phyloP scores from a whole-genome alignment of 1,140 invertebrate genomes.

The Nixonia krombeini region DNA sequence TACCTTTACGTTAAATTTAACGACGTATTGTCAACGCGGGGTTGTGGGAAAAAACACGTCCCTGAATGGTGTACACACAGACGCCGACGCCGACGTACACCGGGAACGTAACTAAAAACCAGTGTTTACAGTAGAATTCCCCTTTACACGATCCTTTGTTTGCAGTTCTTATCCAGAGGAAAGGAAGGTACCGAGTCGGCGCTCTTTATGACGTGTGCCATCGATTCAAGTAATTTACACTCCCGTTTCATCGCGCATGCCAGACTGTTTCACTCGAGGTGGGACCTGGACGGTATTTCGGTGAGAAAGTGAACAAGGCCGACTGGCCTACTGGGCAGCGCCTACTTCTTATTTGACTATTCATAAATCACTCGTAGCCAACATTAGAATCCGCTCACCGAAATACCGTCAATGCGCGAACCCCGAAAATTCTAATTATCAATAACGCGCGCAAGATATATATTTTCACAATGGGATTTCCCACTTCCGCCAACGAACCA shows the following conservation, averaged over 20 bases:
- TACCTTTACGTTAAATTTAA: too few species aligned
- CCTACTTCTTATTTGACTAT: conserved; percentile 55
- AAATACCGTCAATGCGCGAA: conserved; percentile 20
- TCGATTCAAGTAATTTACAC: neutral
- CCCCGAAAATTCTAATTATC: neutral
- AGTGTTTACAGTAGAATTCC: too few species aligned
- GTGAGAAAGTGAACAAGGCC: conserved; percentile 40
- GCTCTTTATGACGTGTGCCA: neutral
- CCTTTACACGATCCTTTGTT: too few species aligned
- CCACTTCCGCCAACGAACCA: neutral
- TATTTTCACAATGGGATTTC: neutral
- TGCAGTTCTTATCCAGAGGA: too few species aligned
- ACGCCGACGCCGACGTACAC: too few species aligned
- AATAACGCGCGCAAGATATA: neutral
- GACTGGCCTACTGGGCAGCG: conserved; percentile 44
- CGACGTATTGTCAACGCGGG: too few species aligned
- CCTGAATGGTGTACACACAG: too few species aligned
- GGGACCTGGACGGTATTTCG: conserved; percentile 41
- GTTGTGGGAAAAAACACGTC: too few species aligned
- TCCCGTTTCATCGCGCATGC: neutral
- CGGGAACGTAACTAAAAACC: too few species aligned
- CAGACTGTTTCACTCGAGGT: conserved; percentile 26
- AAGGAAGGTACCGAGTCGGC: too few species aligned
- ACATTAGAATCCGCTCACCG: conserved; percentile 31
- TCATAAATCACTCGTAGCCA: conserved; percentile 43